Percentiles rank a stretch among this genome's conserved stretches.
These are phyloP conservation scores for Candidula unifasciata DNA, from an alignment of 2,888 invertebrate genomes.

Conservation along the genomic window DNA sequence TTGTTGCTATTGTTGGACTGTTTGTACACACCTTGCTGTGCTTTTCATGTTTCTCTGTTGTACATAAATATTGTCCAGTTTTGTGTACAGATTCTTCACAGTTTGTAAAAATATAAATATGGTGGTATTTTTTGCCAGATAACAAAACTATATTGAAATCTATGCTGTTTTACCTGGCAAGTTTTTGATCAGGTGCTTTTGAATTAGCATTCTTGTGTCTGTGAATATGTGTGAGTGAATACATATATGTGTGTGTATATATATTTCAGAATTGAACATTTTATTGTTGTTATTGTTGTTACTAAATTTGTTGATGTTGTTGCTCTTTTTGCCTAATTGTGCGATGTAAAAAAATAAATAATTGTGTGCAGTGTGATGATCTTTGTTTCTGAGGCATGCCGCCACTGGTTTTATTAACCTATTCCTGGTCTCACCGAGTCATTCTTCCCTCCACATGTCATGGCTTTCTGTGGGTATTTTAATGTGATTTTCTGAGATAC, in stretches of 20 bases:
- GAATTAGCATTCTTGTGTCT: background rate
- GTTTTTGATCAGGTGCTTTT: constrained; percentile 24
- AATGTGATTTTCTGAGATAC: background rate
- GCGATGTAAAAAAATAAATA: constrained; percentile 23
- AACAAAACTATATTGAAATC: constrained; percentile 7
- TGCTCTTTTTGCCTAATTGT: constrained; percentile 32
- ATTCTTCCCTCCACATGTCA: constrained; percentile 4
- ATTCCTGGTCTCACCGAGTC: constrained; percentile 9
- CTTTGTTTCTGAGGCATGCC: background rate
- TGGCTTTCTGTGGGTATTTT: constrained; percentile 23
- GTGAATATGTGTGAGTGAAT: too few species aligned
- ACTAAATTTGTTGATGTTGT: constrained; percentile 23
- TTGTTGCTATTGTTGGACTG: background rate
- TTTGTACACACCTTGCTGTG: background rate
- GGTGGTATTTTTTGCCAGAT: constrained; percentile 7
- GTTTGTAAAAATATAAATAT: constrained; percentile 27
- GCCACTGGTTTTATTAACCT: constrained; percentile 18
- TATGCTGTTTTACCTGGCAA: background rate
- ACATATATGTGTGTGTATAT: background rate
- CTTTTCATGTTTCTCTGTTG: background rate
- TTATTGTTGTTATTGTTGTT: constrained; percentile 14
- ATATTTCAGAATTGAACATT: background rate
- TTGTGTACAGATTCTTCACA: background rate
- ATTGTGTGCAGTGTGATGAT: constrained; percentile 30
- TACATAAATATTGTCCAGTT: constrained; percentile 1